phyloP scores from a whole-genome alignment of 2,113 vertebrate genomes.

The Rhynchopsitta pachyrhyncha region DNA sequence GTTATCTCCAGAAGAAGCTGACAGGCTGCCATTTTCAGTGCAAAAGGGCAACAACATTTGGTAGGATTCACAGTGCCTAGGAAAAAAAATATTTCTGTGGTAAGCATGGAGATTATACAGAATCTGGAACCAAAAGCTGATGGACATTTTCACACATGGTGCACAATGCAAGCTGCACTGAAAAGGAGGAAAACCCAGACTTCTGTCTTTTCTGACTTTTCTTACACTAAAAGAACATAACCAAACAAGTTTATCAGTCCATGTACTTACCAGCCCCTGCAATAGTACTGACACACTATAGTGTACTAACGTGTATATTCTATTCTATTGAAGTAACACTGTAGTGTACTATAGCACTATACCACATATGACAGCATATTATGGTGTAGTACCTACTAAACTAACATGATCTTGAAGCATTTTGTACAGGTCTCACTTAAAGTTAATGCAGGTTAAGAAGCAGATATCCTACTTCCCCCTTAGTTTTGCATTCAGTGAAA shows the following conservation, averaged over 20 bases:
- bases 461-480: neutral
- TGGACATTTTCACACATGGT: constrained; percentile 40
- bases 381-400: neutral
- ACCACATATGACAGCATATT: neutral
- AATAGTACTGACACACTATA: neutral
- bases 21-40: constrained; percentile 97
- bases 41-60: constrained; percentile 96
- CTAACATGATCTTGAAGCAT: neutral
- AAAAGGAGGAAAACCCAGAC: neutral
- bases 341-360: neutral
- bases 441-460: neutral
- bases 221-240: neutral
- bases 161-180: constrained; percentile 9
- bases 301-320: neutral
- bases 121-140: constrained; percentile 17
- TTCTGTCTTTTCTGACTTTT: neutral
- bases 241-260: neutral
- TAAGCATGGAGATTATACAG: constrained; percentile 2
- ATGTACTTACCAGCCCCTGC: neutral
- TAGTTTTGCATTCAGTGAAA: neutral
- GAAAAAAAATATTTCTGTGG: constrained; percentile 35
- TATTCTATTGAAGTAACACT: neutral
- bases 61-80: constrained; percentile 97
- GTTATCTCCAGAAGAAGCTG: constrained; percentile 96
- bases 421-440: neutral